Conservation (phyloP, 64 coral and sea anemone species). For the Cladopsammia gracilis region DNA sequence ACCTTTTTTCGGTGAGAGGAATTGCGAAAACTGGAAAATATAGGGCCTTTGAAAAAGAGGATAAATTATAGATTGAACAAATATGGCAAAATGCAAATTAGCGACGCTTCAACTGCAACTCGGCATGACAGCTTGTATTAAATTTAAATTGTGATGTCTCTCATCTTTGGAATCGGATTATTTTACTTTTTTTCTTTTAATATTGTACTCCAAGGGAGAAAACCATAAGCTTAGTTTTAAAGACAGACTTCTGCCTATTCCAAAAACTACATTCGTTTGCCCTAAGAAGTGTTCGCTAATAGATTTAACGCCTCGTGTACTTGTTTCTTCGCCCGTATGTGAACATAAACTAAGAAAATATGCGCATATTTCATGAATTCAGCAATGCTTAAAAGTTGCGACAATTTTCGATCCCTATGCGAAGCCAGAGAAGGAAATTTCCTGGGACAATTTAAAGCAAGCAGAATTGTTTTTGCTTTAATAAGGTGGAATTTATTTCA, state of each 20-base stretch:
- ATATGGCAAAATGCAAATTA: constrained; percentile 49
- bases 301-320: background rate
- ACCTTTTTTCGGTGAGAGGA: background rate
- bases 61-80: constrained; percentile 47
- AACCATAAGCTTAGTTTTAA: no score
- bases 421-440: background rate
- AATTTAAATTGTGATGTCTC: background rate
- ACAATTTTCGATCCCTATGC: background rate
- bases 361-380: background rate
- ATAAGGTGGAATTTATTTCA: background rate
- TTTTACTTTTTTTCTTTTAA: no score
- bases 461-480: background rate
- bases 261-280: background rate
- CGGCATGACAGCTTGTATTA: background rate
- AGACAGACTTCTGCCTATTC: no score
- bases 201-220: no score
- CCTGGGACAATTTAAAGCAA: background rate
- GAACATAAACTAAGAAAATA: background rate
- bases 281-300: background rate
- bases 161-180: background rate
- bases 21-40: background rate
- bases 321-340: background rate
- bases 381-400: no score
- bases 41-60: background rate
- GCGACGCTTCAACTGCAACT: background rate